Evolutionary conservation across 2,888 invertebrate genomes (phyloP).

Genomic region (Xylocampa areola): DNA sequence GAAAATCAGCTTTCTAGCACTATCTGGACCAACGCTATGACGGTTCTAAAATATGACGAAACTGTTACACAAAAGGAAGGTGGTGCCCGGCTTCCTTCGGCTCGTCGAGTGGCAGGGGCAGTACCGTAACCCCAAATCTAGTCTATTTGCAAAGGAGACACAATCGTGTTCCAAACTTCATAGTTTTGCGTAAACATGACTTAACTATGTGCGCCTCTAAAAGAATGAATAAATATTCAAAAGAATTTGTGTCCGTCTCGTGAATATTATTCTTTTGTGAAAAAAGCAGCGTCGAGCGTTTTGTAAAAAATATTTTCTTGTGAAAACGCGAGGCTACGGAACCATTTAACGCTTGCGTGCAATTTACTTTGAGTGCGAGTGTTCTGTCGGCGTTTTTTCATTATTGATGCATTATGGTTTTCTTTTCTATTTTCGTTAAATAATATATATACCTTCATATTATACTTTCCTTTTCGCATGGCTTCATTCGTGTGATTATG

Average conservation of each 20-base stretch:
- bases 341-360: slow-evolving; percentile 52
- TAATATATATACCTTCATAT: not conserved
- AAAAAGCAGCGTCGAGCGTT: slow-evolving; percentile 24
- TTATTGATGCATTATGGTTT: slow-evolving; percentile 32
- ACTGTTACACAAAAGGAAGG: no score
- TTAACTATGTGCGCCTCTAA: slow-evolving; percentile 10
- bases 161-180: slow-evolving; percentile 19
- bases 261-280: slow-evolving; percentile 36
- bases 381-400: slow-evolving; percentile 24
- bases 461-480: no score
- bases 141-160: slow-evolving; percentile 5
- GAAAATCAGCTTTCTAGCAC: no score
- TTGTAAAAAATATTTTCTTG: slow-evolving; percentile 44
- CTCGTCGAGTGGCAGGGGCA: not conserved
- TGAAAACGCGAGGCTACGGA: slow-evolving; percentile 27
- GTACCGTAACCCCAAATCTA: no score
- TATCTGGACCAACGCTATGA: no score
- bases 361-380: slow-evolving; percentile 49
- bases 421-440: slow-evolving; percentile 3
- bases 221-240: slow-evolving; percentile 38
- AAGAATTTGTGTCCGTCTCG: slow-evolving; percentile 43
- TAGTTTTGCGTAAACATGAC: slow-evolving; percentile 24
- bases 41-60: no score
- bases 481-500: no score
- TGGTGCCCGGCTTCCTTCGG: no score